Conservation (phyloP, 2,888 invertebrate genomes). For the Sisyra nigra region DNA sequence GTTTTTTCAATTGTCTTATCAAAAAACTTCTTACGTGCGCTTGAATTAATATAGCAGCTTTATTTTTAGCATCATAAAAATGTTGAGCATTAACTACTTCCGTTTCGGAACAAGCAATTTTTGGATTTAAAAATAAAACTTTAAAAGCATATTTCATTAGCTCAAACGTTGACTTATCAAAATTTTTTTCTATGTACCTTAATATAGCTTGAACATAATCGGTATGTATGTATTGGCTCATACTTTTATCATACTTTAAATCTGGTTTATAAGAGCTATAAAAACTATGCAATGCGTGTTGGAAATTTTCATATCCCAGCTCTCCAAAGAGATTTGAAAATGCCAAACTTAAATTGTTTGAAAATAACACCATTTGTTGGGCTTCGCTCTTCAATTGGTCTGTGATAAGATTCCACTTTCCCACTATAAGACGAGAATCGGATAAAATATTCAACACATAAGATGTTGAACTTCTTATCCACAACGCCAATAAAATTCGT, state of each 20-base stretch:
- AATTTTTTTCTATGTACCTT: conserved; percentile 10
- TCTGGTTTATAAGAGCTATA: conserved; percentile 18
- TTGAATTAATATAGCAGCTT: conserved; percentile 19
- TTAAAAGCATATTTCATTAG: conserved; percentile 13
- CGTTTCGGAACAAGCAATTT: not conserved
- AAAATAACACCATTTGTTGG: conserved; percentile 16
- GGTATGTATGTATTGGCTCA: conserved; percentile 11
- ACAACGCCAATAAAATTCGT: conserved; percentile 15
- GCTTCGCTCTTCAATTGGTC: conserved; percentile 19
- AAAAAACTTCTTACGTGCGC: conserved; percentile 19
- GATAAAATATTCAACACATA: conserved; percentile 18
- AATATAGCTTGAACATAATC: conserved; percentile 12
- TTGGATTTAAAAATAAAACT: conserved; percentile 14
- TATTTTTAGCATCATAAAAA: not conserved
- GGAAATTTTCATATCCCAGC: conserved; percentile 19
- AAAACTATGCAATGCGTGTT: conserved; percentile 14
- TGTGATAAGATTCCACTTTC: conserved; percentile 18
- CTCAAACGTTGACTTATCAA: conserved; percentile 3
- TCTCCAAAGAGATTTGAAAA: conserved; percentile 20
- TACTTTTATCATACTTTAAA: conserved; percentile 12
- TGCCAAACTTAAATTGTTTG: conserved; percentile 17
- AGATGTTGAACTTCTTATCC: conserved; percentile 18
- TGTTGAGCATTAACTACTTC: not conserved
- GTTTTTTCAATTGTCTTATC: conserved; percentile 15
- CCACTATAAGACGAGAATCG: conserved; percentile 17